Conservation (phyloP, 2,797 vertebrate species). For the Salmo trutta region DNA sequence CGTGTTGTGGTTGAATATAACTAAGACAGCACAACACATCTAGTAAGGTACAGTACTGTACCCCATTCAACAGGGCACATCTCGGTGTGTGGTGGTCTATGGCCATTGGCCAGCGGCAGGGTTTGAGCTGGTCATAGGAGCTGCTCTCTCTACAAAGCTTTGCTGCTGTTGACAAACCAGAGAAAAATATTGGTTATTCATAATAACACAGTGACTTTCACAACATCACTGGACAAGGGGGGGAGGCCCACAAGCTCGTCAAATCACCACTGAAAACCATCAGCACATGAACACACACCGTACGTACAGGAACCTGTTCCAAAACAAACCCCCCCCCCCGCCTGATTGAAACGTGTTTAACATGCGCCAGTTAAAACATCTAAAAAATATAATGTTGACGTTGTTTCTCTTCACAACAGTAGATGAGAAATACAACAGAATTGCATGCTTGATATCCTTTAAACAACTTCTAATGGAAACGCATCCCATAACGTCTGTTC, state of each 20-base stretch:
- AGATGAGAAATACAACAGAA: constrained; percentile 34
- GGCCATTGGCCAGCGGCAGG: neutral
- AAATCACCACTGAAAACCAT: constrained; percentile 42
- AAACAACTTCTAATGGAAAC: constrained; percentile 48
- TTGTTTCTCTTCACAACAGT: constrained; percentile 29
- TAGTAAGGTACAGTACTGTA: constrained; percentile 23
- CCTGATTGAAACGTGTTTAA: constrained; percentile 39
- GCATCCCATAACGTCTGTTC: constrained; percentile 46
- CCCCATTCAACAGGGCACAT: constrained; percentile 22
- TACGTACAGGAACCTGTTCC: constrained; percentile 59
- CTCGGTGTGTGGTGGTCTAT: constrained; percentile 14
- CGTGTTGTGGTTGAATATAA: neutral
- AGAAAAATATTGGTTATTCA: neutral
- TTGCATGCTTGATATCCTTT: constrained; percentile 64
- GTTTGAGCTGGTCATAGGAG: constrained; percentile 2
- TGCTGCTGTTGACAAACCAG: neutral
- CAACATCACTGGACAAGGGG: constrained; percentile 19
- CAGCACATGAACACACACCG: constrained; percentile 49
- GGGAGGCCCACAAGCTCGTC: neutral
- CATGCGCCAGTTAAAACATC: constrained; percentile 71
- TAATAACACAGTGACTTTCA: constrained; percentile 44
- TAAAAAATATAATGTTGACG: constrained; percentile 51
- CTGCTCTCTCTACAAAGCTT: neutral
- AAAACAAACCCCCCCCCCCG: constrained; percentile 39
- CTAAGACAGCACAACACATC: constrained; percentile 17